Base-by-base conservation (phyloP, 2,113 vertebrate genomes). In the Epinephelus fuscoguttatus region DNA sequence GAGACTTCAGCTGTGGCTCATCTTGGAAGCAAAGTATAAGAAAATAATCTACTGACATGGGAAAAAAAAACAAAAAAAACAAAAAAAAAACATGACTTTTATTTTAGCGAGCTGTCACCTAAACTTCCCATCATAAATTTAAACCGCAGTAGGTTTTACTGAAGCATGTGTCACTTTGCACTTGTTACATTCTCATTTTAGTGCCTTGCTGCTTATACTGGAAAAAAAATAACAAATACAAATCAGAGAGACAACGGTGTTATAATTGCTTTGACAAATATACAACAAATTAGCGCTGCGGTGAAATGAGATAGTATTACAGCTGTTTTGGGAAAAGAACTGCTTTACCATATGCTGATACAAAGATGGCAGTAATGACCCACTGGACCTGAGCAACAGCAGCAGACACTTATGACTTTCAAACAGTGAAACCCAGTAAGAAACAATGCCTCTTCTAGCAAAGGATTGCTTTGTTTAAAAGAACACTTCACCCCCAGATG, bases 261-360 rank as follows among this genome's bases (percentile, higher is more conserved):
- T 71, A 68, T 49, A 59, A 88, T 73, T 69, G 59, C 33, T 63
- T 15, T 59, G 42, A 70, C 17, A 61, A 70, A 63, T 47, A 69
- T 15, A 23, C 25, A 56, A 57, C n/a, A 72, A 72, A 83, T 75
- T 50, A 60, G 10, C 4, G 50, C 42, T 12, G 11, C 25, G 3
- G 50, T 59, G 57, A 52, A 76, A 57, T 69, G 10, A 76, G 14
- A 37, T 2, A 60, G 60, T n/a, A 23, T 19, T 53, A 49, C 17
- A 50, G 55, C 18, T 75, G 57, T 42, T 63, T 59, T 13, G 15
- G 19, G 52, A 59, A 47, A 52, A 47, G 2, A 30, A 23, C 5
- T 6, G 4, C 25, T 63, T 69, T 53, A 62, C 47, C 2, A 61
- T 67, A 4, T 0, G 7, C 6, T 12, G 25, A 19, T 25, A 74